phyloP scores from a whole-genome alignment of 2,888 invertebrate species.

The Amaurobius ferox region DNA sequence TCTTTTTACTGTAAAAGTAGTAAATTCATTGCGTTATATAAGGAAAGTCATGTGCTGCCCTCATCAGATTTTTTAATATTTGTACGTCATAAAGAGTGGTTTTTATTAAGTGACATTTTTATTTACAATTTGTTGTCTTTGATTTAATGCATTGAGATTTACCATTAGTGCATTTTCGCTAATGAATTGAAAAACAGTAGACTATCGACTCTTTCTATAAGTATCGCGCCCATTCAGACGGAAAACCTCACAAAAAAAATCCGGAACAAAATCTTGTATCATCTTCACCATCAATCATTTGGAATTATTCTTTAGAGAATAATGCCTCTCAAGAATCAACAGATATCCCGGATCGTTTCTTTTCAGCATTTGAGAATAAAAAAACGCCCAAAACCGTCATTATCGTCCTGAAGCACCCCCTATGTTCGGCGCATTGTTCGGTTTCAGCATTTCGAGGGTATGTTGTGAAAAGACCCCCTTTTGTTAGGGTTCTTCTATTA shows the following conservation, averaged over 20 bases:
- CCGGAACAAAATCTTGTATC: constrained; percentile 43
- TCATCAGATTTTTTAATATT: no score
- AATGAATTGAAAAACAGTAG: not conserved
- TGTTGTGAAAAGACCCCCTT: constrained; percentile 58
- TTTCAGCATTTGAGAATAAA: constrained; percentile 28
- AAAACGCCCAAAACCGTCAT: constrained; percentile 64
- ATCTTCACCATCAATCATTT: constrained; percentile 64
- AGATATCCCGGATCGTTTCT: constrained; percentile 47
- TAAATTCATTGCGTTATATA: no score
- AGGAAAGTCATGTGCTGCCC: no score
- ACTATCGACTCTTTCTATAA: not conserved
- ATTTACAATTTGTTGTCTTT: constrained; percentile 25
- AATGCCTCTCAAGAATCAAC: constrained; percentile 63
- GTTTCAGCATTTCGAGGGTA: constrained; percentile 16
- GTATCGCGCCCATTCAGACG: not conserved
- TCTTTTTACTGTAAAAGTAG: no score
- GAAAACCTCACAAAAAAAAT: not conserved
- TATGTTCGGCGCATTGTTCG: constrained; percentile 37
- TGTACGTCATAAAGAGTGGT: no score
- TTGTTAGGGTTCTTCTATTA: constrained; percentile 65
- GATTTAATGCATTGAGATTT: not conserved
- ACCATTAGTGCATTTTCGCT: not conserved
- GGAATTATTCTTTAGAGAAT: constrained; percentile 58
- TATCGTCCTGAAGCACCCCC: constrained; percentile 55
- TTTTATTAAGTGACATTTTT: no score